Evolutionary conservation across 2,113 vertebrate species (phyloP).

Genomic region (Gymnobelideus leadbeateri): DNA sequence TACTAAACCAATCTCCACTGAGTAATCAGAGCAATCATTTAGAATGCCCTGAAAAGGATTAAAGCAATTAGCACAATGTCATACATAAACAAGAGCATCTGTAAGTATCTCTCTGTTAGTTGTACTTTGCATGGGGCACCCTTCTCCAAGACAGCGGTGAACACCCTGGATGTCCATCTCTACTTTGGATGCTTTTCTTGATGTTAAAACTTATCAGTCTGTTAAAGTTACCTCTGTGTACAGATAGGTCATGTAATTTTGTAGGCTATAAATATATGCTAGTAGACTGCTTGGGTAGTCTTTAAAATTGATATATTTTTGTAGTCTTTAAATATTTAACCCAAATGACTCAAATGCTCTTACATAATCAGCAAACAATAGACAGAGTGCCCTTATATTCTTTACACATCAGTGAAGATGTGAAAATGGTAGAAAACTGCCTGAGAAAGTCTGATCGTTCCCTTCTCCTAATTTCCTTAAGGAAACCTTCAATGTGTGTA

Average conservation of each 20-base stretch:
- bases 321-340: not conserved
- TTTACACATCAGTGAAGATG: not conserved
- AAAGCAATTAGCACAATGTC: not conserved
- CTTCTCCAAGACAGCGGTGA: not conserved
- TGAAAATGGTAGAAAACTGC: not conserved
- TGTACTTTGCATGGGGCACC: not conserved
- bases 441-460: not conserved
- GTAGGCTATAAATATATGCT: not conserved
- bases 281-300: not conserved
- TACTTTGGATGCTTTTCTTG: not conserved
- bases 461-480: not conserved
- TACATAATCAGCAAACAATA: not conserved
- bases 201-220: not conserved
- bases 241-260: not conserved
- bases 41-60: not conserved
- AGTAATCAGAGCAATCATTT: not conserved
- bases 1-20: not conserved
- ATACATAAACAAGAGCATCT: not conserved
- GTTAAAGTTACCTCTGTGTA: not conserved
- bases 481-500: not conserved
- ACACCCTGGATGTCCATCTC: not conserved
- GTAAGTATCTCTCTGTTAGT: not conserved
- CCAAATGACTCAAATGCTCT: not conserved
- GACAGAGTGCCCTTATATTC: not conserved
- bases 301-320: not conserved